A percentile compares a stretch with the other conserved stretches of the same genome.
phyloP scores from a whole-genome alignment of 2,797 vertebrate genomes.

The Cygnus olor region DNA sequence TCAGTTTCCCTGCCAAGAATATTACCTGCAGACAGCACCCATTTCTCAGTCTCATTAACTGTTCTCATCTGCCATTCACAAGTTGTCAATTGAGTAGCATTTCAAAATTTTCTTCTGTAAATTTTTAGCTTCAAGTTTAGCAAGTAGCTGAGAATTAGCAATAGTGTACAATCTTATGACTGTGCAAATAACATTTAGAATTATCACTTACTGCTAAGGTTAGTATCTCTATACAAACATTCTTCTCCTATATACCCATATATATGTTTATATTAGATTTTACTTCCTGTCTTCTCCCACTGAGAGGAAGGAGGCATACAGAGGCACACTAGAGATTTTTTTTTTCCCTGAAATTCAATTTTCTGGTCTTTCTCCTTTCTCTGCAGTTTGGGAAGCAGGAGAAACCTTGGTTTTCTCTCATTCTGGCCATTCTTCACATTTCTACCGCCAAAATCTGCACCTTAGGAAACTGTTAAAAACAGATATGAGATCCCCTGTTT shows the following conservation, averaged over 20 bases:
- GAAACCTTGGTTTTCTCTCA: neutral
- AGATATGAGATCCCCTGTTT: neutral
- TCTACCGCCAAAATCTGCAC: neutral
- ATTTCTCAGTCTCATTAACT: neutral
- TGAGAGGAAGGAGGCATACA: neutral
- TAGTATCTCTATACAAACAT: neutral
- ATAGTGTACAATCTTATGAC: neutral
- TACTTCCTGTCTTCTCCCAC: neutral
- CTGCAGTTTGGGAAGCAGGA: neutral
- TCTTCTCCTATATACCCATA: neutral
- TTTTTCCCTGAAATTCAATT: neutral
- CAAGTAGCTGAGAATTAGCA: neutral
- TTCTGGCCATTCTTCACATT: neutral
- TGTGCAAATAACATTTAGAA: neutral
- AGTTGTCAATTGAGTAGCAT: neutral
- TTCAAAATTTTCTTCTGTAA: neutral
- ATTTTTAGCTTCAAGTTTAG: neutral
- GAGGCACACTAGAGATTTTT: neutral
- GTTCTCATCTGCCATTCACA: neutral
- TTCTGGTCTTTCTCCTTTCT: neutral
- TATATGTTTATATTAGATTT: fast-evolving
- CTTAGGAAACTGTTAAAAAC: neutral
- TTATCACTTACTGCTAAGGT: neutral
- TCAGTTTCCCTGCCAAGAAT: neutral
- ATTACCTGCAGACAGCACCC: neutral